Evolutionary conservation across 2,113 vertebrate species (phyloP), one percentile per base, ranked within the genome.

Genomic region (Hemiprocne comata): DNA sequence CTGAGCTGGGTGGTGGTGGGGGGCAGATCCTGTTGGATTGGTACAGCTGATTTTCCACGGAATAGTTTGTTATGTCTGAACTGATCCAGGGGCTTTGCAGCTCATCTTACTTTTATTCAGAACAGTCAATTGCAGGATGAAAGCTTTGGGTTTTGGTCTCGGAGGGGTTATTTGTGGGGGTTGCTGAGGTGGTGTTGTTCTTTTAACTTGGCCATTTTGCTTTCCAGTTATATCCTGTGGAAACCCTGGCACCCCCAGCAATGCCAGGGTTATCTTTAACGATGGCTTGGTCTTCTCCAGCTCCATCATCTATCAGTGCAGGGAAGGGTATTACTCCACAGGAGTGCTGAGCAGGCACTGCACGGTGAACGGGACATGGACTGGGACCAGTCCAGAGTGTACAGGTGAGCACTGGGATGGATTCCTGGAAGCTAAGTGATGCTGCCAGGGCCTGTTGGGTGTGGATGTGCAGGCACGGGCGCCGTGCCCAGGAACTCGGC

Each of bases 331-430:
- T 95, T 99, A 99, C 54, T 99, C 99, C 57, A 99, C 98, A 0
- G 99, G 99, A 38, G 98, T 99, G 93, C 98, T 99, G 66, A 99
- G 99, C 82, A 97, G 99, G 29, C 99, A 99, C 97, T 99, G 99
- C 93, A 99, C 99, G 0, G 99, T 99, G 80, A 99, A 99, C 2
- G 99, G 99, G 33, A 99, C 99, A 17, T 99, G 99, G 99, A 99
- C 99, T 2, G 99, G 99, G 55, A 99, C 97, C 92, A 98, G 98
- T 91, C 99, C 99, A 0, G 99, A 99, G 93, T 99, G 99, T 93
- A 98, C 97, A 78, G 99, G 99, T 99, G 97, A 96, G 95, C 26
- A 0, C 42, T 11, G 48, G 90, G 51, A 9, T 12, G 62, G 34
- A 6, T 71, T 82, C 67, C 76, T 54, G 76, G 67, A 53, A 66